These are phyloP conservation scores for Gortyna flavago DNA, from an alignment of 2,888 invertebrate genomes.

Conservation along the genomic window DNA sequence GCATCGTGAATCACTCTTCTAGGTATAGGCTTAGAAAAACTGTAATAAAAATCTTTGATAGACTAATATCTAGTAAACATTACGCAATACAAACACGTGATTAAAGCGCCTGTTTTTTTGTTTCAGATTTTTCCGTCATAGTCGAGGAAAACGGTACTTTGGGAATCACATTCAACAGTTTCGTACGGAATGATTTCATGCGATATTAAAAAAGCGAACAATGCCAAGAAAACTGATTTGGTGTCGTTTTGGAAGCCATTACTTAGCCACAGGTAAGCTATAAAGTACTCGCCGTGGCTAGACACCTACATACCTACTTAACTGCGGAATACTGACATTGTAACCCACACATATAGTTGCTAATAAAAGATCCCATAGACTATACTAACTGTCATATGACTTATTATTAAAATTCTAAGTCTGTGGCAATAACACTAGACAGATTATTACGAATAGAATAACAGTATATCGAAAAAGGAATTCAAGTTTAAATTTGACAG, in stretches of 20 bases:
- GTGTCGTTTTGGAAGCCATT: not conserved
- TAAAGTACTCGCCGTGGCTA: too few species aligned
- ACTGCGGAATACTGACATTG: not conserved
- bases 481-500: not conserved
- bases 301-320: not conserved
- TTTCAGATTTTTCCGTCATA: conserved; percentile 9
- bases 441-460: not conserved
- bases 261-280: not conserved
- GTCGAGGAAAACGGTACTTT: conserved; percentile 30
- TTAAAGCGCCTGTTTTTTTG: conserved; percentile 18
- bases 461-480: not conserved
- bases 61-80: conserved; percentile 29
- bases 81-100: conserved; percentile 29
- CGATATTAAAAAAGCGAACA: not conserved
- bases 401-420: not conserved
- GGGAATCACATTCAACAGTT: conserved; percentile 25
- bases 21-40: conserved; percentile 33
- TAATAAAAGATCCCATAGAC: not conserved
- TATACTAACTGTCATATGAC: not conserved
- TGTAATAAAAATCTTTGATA: conserved; percentile 23
- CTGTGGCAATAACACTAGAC: not conserved
- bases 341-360: not conserved
- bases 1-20: conserved; percentile 51
- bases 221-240: not conserved
- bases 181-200: not conserved